Conservation (phyloP, 2,888 invertebrate species). For the Tenthredo mesomela region DNA sequence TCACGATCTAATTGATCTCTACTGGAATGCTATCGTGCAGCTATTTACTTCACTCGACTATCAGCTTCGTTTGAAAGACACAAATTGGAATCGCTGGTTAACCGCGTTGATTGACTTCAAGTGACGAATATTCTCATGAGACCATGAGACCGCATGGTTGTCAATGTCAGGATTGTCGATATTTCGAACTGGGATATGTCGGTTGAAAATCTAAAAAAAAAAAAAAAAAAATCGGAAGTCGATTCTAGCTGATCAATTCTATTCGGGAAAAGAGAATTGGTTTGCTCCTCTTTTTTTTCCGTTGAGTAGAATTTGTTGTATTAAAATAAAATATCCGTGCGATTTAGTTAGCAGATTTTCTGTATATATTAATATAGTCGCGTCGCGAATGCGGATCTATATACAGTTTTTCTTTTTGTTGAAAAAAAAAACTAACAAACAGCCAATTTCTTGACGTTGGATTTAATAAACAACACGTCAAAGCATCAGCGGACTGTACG, state of each 20-base stretch:
- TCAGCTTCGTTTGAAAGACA: background rate
- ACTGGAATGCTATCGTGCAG: background rate
- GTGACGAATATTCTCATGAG: background rate
- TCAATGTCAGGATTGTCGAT: background rate
- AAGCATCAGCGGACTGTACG: background rate
- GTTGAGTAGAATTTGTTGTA: background rate
- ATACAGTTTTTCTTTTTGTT: background rate
- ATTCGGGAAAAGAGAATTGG: background rate
- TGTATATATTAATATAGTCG: no score
- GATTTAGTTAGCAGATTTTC: background rate
- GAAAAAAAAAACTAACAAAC: background rate
- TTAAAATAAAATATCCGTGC: background rate
- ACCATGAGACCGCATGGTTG: background rate
- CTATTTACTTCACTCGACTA: background rate
- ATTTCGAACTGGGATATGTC: background rate
- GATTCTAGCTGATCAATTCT: background rate
- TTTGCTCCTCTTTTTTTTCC: background rate
- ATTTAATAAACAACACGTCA: background rate
- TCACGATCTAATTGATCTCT: background rate
- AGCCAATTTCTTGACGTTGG: background rate
- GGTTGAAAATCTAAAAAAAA: background rate
- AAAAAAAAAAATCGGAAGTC: background rate
- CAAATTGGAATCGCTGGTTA: constrained; percentile 1
- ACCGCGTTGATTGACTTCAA: background rate
- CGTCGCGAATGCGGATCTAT: background rate